Base-by-base conservation (phyloP, 2,113 vertebrate genomes). In the Crotalus viridis region DNA sequence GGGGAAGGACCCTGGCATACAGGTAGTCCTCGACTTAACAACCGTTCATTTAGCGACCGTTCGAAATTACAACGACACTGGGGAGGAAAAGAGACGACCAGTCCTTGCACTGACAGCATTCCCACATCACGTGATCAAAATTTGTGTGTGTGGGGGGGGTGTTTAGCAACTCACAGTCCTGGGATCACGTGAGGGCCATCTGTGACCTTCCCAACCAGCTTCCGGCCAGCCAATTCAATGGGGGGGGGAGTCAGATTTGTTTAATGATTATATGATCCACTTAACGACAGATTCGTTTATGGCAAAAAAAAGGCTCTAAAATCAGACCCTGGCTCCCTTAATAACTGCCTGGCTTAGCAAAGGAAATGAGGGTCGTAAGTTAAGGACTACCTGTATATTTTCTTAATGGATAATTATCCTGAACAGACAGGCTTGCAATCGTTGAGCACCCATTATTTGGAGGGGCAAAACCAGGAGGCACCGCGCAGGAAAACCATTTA, bases 41-140 rank as follows among this genome's bases (percentile, higher is more conserved):
- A 24, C 22, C 57, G 24, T 59, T 19, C 17, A 17, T 19, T 56
- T 56, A 56, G 6, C 3, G 8, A 48, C 48, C 48, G 22, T 10
- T 61, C 24, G 1, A 61, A 61, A 61, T 61, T 61, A 61, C 59
- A 10, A 8, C 3, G 59, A 24, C 24, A 26, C 24, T 26, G 21
- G 5, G 8, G 8, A n/a, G 2, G 0, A 10, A 26, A 26, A 59
- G 7, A 59, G 3, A 61, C 0, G 12, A n/a, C 13, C 61, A 28
- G 59, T 28, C 59, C 59, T 64, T 26, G 1, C 10, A 28, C 10
- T 64, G 24, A 28, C 26, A 4, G 9, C 10, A 28, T 28, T 26
- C 22, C 26, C 61, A 28, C 1, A 3, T 64, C 26, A 5, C 4
- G 26, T 1, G 26, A 64, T 64, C 61, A 59, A 57, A 64, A 61